A percentile compares a stretch with the other conserved stretches of the same genome.
Conservation (phyloP, 2,797 vertebrate genomes). For the Coilia nasus region DNA sequence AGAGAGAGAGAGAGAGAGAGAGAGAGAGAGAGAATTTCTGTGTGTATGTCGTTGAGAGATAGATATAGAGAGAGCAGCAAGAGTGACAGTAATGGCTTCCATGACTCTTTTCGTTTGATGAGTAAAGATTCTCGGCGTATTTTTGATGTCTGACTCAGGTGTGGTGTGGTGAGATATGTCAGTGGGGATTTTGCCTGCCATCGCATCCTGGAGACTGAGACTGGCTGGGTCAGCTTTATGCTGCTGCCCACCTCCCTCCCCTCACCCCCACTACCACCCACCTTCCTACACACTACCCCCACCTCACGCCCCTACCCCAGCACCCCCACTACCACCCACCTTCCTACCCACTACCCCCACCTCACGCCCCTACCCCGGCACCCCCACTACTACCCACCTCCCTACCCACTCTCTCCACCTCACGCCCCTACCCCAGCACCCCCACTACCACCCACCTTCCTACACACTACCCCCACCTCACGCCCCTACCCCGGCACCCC, state of each 20-base stretch:
- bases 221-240: background rate
- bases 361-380: no score
- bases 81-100: background rate
- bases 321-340: background rate
- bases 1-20: background rate
- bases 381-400: background rate
- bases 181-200: slow-evolving; percentile 18
- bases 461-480: background rate
- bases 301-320: no score
- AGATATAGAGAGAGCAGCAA: background rate
- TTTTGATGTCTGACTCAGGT: slow-evolving; percentile 29
- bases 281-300: no score
- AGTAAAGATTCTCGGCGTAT: background rate
- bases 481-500: background rate
- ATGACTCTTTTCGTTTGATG: background rate
- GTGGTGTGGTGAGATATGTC: slow-evolving; percentile 41
- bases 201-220: background rate
- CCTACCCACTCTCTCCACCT: no score
- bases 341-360: no score
- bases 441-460: no score
- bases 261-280: no score
- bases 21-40: background rate
- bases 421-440: background rate
- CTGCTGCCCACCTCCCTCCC: background rate
- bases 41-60: background rate